Base-by-base conservation (phyloP, 2,888 invertebrate genomes). In the Agrotis segetum region DNA sequence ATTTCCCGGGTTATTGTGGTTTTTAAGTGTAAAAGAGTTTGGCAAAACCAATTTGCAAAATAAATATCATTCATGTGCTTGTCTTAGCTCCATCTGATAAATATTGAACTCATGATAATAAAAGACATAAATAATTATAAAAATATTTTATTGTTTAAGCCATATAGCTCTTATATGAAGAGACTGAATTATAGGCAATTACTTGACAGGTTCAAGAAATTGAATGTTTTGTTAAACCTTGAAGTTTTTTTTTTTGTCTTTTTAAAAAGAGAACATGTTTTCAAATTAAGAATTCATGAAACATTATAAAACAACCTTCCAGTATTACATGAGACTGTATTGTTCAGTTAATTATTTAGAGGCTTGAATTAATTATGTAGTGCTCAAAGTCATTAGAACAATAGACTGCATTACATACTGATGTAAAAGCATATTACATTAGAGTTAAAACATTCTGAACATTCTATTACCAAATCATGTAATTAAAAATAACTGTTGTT, bases 341-440 rank as follows among this genome's bases (percentile, higher is more conserved):
- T 65, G 60, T 65, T 76, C 61, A 61, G 60, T 65, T 79, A 56
- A 21, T 13, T 60, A 50, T 60, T 47, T 40, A 19, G 19, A 61
- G 29, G 9, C 34, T 60, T 60, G 52, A 73, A 76, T 76, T 73
- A 46, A 79, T 79, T 79, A 76, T 3, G 3, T 52, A 52, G 40
- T 61, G 55, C 47, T 52, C 58, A 75, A 78, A 74, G 74, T 75
- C 79, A 75, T 63, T 49, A 63, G 44, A 79, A 75, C 59, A 75
- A 79, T 79, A 24, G 73, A 46, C 49, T 55, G 13, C 44, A 60
- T 63, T 75, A 72, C 29, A 63, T 62, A 49, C 44, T 46, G 49
- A 62, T 63, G 14, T 46, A 65, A 61, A 49, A 17, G 17, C 40
- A 73, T 58, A 44, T 64, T 61, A 65, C 24, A 4, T 77, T 17